Base-by-base conservation (phyloP, 2,888 invertebrate species). In the Bellardia pandia region DNA sequence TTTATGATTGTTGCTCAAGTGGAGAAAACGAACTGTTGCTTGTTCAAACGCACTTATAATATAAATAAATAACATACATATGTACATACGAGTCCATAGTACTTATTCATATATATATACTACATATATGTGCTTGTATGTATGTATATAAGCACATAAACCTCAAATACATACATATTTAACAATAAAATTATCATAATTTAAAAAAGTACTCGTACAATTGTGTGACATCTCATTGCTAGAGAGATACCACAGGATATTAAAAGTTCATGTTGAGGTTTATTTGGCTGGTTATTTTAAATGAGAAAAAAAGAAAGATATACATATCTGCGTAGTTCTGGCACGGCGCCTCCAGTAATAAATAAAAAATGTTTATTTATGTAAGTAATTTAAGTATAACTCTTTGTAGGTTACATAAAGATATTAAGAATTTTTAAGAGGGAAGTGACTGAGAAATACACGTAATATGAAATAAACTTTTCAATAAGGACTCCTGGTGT, bases 151-250 rank as follows among this genome's bases (percentile, higher is more conserved):
- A 51, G 56, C 3, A 16, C 11, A 23, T 23, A 30, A 3, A 56
- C 8, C 9, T 30, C 33, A n/a, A 5, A 33, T 60, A 60, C 45
- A 11, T 4, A 37, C 33, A 33, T 60, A 45, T 30, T 45, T 13
- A n/a, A 58, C 9, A 74, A 74, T 74, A 74, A 74, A 74, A 74
- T 69, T 60, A 42, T 51, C 69, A 68, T 71, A 66, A 66, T 14
- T 60, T 23, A 23, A 60, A 7, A 14, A n/a, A 45, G 45, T 45
- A n/a, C 51, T 51, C n/a, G 14, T 60, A 60, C 3, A 11, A 30
- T 9, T 23, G 9, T 23, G 11, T 56, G 5, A 30, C 6, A 14
- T 60, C 33, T 33, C 14, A 14, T 6, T 37, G 4, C 7, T 3
- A 64, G 14, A 64, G 40, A 40, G 7, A n/a, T 16, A 64, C 40